Evolutionary conservation across 2,113 vertebrate species (phyloP).

Genomic region (Galbula dea): DNA sequence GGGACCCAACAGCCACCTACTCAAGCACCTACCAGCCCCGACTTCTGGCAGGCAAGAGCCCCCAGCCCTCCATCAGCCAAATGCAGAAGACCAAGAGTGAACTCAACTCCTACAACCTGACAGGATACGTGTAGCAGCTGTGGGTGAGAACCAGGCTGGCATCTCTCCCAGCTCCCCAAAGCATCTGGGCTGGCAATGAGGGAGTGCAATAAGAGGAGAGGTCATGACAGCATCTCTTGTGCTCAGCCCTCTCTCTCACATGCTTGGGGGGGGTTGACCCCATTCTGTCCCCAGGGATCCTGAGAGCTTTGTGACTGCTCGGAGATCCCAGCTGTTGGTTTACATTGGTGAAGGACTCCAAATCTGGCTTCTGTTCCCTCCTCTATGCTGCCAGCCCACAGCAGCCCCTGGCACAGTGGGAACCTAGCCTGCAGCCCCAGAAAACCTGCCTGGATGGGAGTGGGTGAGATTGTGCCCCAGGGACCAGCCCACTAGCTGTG

Average conservation of each 20-base stretch:
- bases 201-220: neutral
- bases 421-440: neutral
- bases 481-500: accelerated
- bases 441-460: neutral
- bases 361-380: neutral
- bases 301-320: neutral
- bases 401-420: neutral
- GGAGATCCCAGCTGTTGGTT: neutral
- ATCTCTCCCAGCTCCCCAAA: neutral
- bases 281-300: neutral
- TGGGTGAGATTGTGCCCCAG: neutral
- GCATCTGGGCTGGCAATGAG: neutral
- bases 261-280: neutral
- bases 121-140: constrained; percentile 76
- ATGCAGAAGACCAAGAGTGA: constrained; percentile 70
- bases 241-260: neutral
- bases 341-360: neutral
- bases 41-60: constrained; percentile 53
- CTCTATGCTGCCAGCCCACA: accelerated
- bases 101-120: constrained; percentile 78
- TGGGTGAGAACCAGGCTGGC: neutral
- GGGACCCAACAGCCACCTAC: neutral
- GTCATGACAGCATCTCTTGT: accelerated
- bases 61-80: constrained; percentile 22
- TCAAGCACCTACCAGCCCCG: constrained; percentile 51